Base-by-base conservation (phyloP, 2,888 invertebrate species). In the Athalia circularis region DNA sequence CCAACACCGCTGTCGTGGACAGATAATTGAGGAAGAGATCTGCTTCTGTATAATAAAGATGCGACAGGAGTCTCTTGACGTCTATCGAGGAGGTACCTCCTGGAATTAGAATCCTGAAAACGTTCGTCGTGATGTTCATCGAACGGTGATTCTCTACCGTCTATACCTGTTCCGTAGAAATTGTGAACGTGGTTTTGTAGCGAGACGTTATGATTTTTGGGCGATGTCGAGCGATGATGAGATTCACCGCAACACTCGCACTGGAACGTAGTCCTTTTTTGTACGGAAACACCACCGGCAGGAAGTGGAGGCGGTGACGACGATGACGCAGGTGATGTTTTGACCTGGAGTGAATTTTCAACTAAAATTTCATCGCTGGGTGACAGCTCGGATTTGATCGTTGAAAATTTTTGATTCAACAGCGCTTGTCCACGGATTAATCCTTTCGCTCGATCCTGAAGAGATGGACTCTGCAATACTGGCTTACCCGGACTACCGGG, bases 21-120 rank as follows among this genome's bases (percentile, higher is more conserved):
- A 79, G 94, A 91, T 85, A 93, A 91, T 84, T 94, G 94, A 80
- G 95, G 95, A 84, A 94, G 90, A 77, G 94, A 94, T 85, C 93
- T 92, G 87, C 94, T 94, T 87, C 94, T 93, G 89, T 93, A 92
- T 83, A 94, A 92, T 88, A 82, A 72, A 11, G 80, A 80, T 2
- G 80, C 65, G 6, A 79, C 79, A 29, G 84, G 80, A 0, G 77
- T 81, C 13, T 82, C 83, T 29, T 75, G 80, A 43, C 74, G 48
- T 9, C 79, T 79, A 13, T 83, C 79, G 61, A 80, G 47, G 54
- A 81, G 72, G 62, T 54, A 78, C 48, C n/a, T 62, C 43, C 62
- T 74, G 7, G 78, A 70, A 65, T 61, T 67, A 15, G 9, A 50
- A 47, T 64, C 75, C 3, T 75, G 62, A 3, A 52, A 45, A 5